A percentile compares a stretch with the other conserved stretches of the same genome.
These are phyloP conservation scores for Samia ricini DNA, from an alignment of 1,140 invertebrate species.

Conservation along the genomic window DNA sequence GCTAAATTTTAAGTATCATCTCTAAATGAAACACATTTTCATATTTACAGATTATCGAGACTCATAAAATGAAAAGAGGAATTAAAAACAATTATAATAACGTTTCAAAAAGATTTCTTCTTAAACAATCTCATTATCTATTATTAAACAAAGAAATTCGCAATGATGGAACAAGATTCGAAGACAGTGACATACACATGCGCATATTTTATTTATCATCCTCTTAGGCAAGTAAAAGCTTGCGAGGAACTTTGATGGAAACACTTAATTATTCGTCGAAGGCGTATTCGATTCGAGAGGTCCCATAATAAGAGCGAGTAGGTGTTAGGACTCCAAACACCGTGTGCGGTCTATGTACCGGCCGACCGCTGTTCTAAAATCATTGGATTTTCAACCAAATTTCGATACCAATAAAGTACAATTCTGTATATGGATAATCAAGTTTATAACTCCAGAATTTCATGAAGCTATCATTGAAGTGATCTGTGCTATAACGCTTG, in stretches of 20 bases:
- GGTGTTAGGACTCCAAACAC: conserved; percentile 47
- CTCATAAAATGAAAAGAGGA: too few relatives aligned
- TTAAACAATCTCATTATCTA: too few relatives aligned
- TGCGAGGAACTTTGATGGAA: conserved; percentile 16
- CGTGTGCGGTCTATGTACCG: conserved; percentile 53
- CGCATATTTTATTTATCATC: conserved; percentile 23
- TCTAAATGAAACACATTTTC: too few relatives aligned
- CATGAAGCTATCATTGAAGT: conserved; percentile 9
- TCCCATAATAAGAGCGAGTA: conserved; percentile 27
- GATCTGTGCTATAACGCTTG: conserved; percentile 25
- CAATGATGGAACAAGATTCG: background rate
- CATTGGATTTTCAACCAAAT: conserved; percentile 29
- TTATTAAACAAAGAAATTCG: background rate
- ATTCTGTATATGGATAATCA: conserved; percentile 19
- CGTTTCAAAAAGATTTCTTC: too few relatives aligned
- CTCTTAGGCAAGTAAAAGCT: conserved; percentile 13
- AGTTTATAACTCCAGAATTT: conserved; percentile 35
- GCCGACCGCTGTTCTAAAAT: conserved; percentile 39
- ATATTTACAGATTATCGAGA: too few relatives aligned
- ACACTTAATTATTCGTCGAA: conserved; percentile 46
- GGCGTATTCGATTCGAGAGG: conserved; percentile 23
- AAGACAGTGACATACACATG: conserved; percentile 13
- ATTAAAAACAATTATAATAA: too few relatives aligned
- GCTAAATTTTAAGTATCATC: too few relatives aligned
- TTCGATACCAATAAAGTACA: conserved; percentile 17